Percentiles rank a stretch among this genome's conserved stretches.
Conservation (phyloP, 1,140 invertebrate species). For the Sinonovacula constricta region DNA sequence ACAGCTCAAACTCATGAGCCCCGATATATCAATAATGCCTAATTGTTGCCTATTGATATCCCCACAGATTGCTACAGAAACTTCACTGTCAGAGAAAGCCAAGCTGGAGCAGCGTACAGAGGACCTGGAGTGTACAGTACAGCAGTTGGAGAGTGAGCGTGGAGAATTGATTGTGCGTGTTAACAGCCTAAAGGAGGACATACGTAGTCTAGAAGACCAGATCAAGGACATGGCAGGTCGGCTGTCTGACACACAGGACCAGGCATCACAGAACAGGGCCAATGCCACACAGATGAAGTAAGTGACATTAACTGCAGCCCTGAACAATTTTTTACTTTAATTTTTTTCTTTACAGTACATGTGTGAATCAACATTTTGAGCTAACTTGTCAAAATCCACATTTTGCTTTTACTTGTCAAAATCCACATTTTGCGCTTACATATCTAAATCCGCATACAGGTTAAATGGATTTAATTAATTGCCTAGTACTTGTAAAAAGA, state of each 20-base stretch:
- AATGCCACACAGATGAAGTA: constrained; percentile 77
- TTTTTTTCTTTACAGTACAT: too few species aligned
- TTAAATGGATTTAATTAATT: too few species aligned
- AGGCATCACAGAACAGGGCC: constrained; percentile 65
- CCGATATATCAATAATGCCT: background rate
- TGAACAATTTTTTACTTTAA: too few species aligned
- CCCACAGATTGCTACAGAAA: constrained; percentile 80
- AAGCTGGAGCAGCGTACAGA: constrained; percentile 77
- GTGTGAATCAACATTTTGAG: too few species aligned
- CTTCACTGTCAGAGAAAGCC: constrained; percentile 79
- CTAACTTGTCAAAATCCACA: too few species aligned
- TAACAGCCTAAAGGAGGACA: constrained; percentile 67
- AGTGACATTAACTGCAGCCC: too few species aligned
- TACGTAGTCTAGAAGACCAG: constrained; percentile 71
- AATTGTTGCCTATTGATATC: constrained; percentile 52
- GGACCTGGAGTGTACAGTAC: constrained; percentile 70
- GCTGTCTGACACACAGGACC: constrained; percentile 68
- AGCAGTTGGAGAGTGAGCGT: constrained; percentile 71
- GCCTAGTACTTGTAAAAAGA: too few species aligned
- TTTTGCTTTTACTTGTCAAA: too few species aligned
- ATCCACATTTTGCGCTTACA: too few species aligned
- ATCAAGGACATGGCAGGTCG: constrained; percentile 68
- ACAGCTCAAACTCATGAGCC: background rate
- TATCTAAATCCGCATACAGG: too few species aligned
- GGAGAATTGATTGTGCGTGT: constrained; percentile 67